Conservation (phyloP, 2,113 vertebrate species). For the Hippopotamus amphibius region DNA sequence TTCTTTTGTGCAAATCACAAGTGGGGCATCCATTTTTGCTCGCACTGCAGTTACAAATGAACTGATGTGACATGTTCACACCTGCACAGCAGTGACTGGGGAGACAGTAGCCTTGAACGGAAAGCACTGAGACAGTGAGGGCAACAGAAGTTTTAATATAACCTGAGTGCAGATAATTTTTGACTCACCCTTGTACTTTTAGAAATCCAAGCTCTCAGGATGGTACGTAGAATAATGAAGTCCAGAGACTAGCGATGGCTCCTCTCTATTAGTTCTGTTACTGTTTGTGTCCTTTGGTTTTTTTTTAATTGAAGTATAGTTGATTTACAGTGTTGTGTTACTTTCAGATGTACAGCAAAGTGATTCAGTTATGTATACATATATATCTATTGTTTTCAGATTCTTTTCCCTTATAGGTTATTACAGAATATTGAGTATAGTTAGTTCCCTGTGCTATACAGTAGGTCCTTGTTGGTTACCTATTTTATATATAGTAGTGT, state of each 20-base stretch:
- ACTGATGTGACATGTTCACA: too few species aligned
- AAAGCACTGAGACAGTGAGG: too few species aligned
- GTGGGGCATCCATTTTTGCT: too few species aligned
- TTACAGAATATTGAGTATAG: background rate
- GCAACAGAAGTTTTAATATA: too few species aligned
- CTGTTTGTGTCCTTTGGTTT: background rate
- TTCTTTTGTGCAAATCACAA: too few species aligned
- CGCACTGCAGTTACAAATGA: too few species aligned
- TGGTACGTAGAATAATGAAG: background rate
- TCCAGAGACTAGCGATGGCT: background rate
- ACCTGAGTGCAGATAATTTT: too few species aligned
- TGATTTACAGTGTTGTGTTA: background rate
- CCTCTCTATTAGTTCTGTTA: background rate
- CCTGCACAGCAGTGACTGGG: too few species aligned
- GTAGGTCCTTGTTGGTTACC: background rate
- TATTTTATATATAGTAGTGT: background rate
- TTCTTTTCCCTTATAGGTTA: background rate
- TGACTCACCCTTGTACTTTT: too few species aligned
- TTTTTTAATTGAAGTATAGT: background rate
- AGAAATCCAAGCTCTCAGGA: background rate
- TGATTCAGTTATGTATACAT: background rate
- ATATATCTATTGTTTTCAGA: background rate
- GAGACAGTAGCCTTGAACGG: too few species aligned
- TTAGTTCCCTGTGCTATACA: background rate
- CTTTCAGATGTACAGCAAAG: background rate